A percentile compares a stretch with the other conserved stretches of the same genome.
These are phyloP conservation scores for Mirza zaza DNA, from an alignment of 2,113 vertebrate species.

Conservation along the genomic window DNA sequence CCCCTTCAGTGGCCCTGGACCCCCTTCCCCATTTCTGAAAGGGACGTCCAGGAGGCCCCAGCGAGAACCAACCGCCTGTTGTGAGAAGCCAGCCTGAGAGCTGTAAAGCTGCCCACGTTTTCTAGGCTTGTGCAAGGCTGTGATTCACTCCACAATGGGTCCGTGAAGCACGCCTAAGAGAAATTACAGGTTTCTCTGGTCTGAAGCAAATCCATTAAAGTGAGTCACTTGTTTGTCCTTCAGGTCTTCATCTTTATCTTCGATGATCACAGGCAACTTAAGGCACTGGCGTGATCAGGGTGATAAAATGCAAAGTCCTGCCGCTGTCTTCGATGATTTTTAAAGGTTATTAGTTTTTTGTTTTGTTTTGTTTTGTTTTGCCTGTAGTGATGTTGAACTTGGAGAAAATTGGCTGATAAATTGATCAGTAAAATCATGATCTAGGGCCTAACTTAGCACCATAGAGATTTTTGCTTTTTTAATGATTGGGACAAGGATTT, in stretches of 20 bases:
- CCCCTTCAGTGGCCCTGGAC: background rate
- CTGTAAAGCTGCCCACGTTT: constrained; percentile 6
- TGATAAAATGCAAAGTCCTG: background rate
- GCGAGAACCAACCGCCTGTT: constrained; percentile 17
- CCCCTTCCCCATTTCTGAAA: constrained; percentile 33
- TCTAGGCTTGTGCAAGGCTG: constrained; percentile 58
- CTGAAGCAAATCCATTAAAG: constrained; percentile 61
- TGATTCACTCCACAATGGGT: constrained; percentile 67
- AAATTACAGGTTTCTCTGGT: constrained; percentile 77
- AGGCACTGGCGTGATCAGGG: background rate
- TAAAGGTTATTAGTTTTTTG: background rate
- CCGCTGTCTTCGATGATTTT: background rate
- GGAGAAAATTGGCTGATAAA: background rate
- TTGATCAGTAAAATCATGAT: background rate
- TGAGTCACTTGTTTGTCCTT: constrained; percentile 77
- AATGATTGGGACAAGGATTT: background rate
- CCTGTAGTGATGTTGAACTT: background rate
- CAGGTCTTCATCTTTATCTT: constrained; percentile 36
- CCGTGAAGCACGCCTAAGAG: constrained; percentile 75
- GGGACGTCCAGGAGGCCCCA: background rate
- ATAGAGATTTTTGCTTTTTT: constrained; percentile 15
- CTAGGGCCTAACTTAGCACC: background rate
- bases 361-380: background rate
- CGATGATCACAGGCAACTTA: background rate
- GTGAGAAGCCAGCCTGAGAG: constrained; percentile 54